Base-by-base conservation (phyloP, 2,888 invertebrate genomes). In the Tenthredo scrophulariae region DNA sequence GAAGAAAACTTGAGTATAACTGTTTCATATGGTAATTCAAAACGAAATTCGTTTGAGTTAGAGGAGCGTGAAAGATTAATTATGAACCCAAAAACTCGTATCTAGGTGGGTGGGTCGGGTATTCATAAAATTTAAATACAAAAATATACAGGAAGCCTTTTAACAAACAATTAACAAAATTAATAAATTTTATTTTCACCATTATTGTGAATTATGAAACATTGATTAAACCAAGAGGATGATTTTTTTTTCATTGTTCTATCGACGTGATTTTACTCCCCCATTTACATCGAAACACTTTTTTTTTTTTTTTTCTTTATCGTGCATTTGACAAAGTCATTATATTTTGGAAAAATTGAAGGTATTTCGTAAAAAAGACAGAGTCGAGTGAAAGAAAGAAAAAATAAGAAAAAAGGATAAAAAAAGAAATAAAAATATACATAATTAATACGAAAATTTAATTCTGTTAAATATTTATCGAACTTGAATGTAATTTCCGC, bases 31-130 rank as follows among this genome's bases (percentile, higher is more conserved):
- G 74, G 9, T 74, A 74, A 70, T 70, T 40, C 18, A 22, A 13
- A 74, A 43, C n/a, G 40, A 22, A 74, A 74, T 43, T 74, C 43
- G 22, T 33, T 33, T 7, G 43, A 22, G 74, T 74, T 43, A 43
- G n/a, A 29, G 74, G 22, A 43, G 74, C 74, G 43, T 74, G 74
- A 74, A 74, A 43, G 43, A 74, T 43, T 74, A 74, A 74, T 74
- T 74, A 74, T n/a, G 22, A 74, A 43, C 43, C 9, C n/a, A 37
- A 62, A 62, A 70, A 62, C 22, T 13, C n/a, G 58, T 37, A 7
- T 62, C 2, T 62, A 62, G 26, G 10, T 22, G 22, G 62, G 10
- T 62, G 26, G 62, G 26, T 62, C 2, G 6, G 22, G 62, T 5
- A 13, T 62, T 22, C 22, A 4, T 62, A 26, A 33, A 70, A 70